A percentile compares a stretch with the other conserved stretches of the same genome.
Evolutionary conservation across 92 coral and sea anemone genomes (phyloP).

Genomic region (Zoanthus solanderi): DNA sequence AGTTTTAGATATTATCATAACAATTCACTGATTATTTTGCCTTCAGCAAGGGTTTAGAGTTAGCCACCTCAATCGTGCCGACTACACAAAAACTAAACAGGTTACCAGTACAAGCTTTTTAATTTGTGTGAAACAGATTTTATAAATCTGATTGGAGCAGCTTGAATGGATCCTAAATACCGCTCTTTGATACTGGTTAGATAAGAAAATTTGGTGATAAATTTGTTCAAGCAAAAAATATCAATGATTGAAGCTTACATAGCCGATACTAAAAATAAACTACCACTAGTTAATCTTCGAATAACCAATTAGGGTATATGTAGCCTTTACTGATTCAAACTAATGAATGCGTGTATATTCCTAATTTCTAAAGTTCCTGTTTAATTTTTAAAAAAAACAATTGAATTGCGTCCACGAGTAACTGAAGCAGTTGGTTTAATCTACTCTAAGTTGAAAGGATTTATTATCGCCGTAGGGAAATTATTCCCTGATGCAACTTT

Average conservation of each 20-base stretch:
- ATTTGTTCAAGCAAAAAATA: not conserved
- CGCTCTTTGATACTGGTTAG: not conserved
- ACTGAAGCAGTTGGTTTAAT: no score
- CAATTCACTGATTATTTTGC: constrained; percentile 25
- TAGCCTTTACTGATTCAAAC: not conserved
- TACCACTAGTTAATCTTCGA: not conserved
- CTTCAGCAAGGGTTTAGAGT: constrained; percentile 12
- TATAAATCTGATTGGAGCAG: not conserved
- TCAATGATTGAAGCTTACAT: not conserved
- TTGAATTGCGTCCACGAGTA: no score
- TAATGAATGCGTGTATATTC: not conserved
- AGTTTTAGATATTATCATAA: constrained; percentile 27
- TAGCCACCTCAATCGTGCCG: constrained; percentile 17
- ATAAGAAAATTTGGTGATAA: not conserved
- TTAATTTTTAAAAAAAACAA: no score
- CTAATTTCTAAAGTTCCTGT: not conserved
- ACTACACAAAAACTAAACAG: not conserved
- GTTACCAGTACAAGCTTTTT: not conserved
- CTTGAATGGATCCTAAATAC: not conserved
- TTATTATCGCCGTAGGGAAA: no score
- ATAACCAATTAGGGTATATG: not conserved
- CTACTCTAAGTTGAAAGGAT: no score
- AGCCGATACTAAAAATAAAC: not conserved
- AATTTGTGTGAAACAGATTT: constrained; percentile 19
- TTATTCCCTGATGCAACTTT: no score